phyloP scores from a whole-genome alignment of 2,113 vertebrate species.

The Felis catus region DNA sequence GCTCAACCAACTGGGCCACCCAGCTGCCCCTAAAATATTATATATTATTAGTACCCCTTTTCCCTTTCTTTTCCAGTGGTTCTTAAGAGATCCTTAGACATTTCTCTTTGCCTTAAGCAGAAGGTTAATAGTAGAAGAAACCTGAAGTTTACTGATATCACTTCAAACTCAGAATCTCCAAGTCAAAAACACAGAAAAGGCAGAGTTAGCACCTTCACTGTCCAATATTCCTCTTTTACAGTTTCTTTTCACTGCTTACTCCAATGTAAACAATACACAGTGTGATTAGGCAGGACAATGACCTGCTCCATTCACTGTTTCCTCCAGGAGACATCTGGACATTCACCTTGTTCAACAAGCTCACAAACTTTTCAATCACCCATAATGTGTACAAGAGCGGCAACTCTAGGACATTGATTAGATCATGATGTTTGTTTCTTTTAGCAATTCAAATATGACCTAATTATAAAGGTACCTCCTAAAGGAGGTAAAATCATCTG shows the following conservation, averaged over 20 bases:
- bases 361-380: neutral
- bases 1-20: no score
- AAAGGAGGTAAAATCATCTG: neutral
- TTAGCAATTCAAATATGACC: neutral
- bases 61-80: neutral
- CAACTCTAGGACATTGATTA: neutral
- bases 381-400: neutral
- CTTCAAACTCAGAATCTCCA: neutral
- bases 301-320: neutral
- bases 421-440: neutral
- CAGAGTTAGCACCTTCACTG: neutral
- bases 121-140: neutral
- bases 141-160: fast-evolving
- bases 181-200: neutral
- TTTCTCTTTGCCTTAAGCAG: neutral
- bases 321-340: neutral
- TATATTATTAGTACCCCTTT: neutral
- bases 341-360: neutral
- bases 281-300: neutral
- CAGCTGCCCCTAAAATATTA: neutral
- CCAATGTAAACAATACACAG: neutral
- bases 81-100: neutral
- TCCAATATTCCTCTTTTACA: neutral
- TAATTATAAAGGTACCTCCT: neutral
- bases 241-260: neutral